Evolutionary conservation across 2,113 vertebrate genomes (phyloP).

Genomic region (Elachura formosa): DNA sequence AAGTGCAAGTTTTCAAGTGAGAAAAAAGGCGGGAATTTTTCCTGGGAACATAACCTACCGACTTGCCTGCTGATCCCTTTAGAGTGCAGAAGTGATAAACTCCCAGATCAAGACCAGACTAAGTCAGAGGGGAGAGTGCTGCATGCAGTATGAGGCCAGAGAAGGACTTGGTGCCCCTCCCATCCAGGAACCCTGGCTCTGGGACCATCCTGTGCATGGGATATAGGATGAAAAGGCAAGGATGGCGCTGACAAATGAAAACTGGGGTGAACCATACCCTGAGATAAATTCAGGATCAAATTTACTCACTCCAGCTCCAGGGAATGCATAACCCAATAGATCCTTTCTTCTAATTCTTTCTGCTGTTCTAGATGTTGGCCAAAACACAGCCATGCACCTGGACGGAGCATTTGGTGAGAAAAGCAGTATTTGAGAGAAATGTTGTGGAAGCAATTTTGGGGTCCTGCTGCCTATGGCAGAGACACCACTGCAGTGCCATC

Average conservation of each 20-base stretch:
- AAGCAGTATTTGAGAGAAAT: background rate
- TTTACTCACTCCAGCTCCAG: background rate
- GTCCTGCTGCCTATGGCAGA: background rate
- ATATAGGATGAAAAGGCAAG: background rate
- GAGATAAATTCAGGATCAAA: background rate
- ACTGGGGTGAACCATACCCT: background rate
- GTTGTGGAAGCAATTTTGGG: background rate
- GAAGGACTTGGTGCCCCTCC: accelerated
- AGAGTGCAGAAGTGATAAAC: background rate
- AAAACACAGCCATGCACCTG: background rate
- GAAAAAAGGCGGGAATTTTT: background rate
- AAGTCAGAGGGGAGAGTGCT: background rate
- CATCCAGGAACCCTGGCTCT: background rate
- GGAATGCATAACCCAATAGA: background rate
- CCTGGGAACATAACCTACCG: background rate
- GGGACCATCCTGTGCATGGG: accelerated
- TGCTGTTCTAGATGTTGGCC: background rate
- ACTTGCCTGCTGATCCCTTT: background rate
- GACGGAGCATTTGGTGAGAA: background rate
- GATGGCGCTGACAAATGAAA: background rate
- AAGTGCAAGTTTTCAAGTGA: background rate
- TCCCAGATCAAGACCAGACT: background rate
- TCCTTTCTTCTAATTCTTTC: background rate
- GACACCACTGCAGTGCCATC: background rate
- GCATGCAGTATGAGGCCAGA: background rate